Conservation (phyloP, 2,797 vertebrate genomes). For the Leucoraja ocellata region DNA sequence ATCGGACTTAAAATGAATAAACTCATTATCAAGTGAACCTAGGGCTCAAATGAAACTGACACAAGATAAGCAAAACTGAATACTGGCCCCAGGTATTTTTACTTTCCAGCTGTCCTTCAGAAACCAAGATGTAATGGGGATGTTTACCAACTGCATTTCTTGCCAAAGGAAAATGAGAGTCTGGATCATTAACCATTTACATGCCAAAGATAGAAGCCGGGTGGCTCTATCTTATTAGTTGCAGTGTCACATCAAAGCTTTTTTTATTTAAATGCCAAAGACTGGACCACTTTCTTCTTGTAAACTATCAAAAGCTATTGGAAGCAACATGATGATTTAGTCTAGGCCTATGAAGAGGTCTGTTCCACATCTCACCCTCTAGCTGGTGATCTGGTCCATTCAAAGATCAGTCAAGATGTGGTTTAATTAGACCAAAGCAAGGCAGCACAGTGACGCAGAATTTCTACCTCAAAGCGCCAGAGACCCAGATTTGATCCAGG, state of each 20-base stretch:
- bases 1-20: background rate
- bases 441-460: too few relatives aligned
- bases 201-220: background rate
- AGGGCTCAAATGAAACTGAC: background rate
- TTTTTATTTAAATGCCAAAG: background rate
- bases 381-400: background rate
- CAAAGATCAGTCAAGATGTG: background rate
- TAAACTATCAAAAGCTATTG: background rate
- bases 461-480: too few relatives aligned
- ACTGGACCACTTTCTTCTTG: background rate
- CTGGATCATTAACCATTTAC: background rate
- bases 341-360: too few relatives aligned
- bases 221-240: background rate
- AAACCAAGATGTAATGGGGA: background rate
- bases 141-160: background rate
- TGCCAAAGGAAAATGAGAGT: background rate
- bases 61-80: background rate
- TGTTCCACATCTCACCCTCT: background rate
- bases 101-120: background rate
- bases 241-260: background rate
- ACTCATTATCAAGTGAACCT: background rate
- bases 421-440: background rate
- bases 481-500: too few relatives aligned
- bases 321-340: background rate
- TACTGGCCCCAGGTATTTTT: background rate